Conservation (phyloP, 2,113 vertebrate genomes). For the Theristicus caerulescens region DNA sequence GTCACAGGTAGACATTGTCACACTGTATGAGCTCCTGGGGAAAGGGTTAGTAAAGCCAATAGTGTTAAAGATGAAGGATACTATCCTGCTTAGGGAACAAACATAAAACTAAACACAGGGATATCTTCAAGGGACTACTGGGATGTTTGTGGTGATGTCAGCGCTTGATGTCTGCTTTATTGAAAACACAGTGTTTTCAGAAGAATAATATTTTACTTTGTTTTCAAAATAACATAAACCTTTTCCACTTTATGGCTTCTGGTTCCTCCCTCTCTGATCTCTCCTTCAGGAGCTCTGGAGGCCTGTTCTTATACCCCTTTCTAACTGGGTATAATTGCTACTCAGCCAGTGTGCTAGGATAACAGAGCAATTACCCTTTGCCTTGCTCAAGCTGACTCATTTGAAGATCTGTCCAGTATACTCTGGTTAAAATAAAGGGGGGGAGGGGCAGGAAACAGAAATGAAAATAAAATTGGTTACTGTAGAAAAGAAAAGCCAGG, state of each 20-base stretch:
- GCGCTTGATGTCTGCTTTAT: background rate
- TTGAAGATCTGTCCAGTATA: background rate
- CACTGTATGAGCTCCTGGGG: background rate
- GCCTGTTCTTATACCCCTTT: background rate
- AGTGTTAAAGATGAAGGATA: background rate
- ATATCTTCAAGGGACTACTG: background rate
- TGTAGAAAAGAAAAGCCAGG: background rate
- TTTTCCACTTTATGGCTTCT: background rate
- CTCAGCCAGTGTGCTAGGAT: background rate
- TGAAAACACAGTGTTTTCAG: background rate
- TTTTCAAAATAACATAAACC: background rate
- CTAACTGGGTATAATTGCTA: background rate
- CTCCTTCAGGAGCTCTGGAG: background rate
- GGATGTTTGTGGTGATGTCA: background rate
- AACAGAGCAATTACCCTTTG: background rate
- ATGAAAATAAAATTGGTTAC: background rate
- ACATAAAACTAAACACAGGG: background rate
- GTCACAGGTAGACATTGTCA: background rate
- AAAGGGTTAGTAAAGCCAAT: background rate
- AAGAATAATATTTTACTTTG: background rate
- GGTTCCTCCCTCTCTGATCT: background rate
- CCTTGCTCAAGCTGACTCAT: background rate
- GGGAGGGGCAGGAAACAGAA: background rate
- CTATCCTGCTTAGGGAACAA: background rate
- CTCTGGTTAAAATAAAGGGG: background rate